Evolutionary conservation across 2,113 vertebrate species (phyloP).

Genomic region (Cygnus atratus): DNA sequence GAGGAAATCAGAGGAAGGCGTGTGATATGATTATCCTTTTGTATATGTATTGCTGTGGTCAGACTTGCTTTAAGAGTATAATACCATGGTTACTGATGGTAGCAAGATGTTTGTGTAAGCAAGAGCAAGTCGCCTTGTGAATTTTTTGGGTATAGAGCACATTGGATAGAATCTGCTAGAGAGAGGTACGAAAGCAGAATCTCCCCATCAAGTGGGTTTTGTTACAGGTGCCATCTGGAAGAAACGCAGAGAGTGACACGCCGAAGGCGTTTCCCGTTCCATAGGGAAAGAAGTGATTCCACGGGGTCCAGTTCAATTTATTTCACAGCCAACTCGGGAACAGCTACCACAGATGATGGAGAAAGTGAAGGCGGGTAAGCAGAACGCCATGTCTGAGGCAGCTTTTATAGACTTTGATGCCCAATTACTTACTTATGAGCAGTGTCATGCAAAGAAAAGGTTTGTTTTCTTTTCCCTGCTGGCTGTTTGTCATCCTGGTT

Average conservation of each 20-base stretch:
- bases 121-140: not conserved
- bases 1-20: rapidly evolving
- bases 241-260: conserved; percentile 82
- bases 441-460: too few species aligned
- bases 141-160: rapidly evolving
- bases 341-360: conserved; percentile 76
- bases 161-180: rapidly evolving
- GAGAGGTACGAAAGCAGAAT: not conserved
- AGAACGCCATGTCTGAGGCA: not conserved
- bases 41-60: rapidly evolving
- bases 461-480: not conserved
- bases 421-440: rapidly evolving
- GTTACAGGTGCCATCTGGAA: conserved; percentile 84
- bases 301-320: conserved; percentile 92
- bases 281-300: conserved; percentile 89
- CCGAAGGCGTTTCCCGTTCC: conserved; percentile 71
- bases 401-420: not conserved
- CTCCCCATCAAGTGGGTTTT: rapidly evolving
- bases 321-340: conserved; percentile 87
- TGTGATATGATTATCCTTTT: rapidly evolving
- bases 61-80: rapidly evolving
- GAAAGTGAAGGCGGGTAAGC: conserved; percentile 93
- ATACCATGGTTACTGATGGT: rapidly evolving
- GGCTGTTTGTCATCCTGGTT: not conserved
- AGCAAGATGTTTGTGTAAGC: rapidly evolving